Evolutionary conservation across 1,140 invertebrate species (phyloP), one percentile per base, ranked within the genome.

Genomic region (Venturia canescens): DNA sequence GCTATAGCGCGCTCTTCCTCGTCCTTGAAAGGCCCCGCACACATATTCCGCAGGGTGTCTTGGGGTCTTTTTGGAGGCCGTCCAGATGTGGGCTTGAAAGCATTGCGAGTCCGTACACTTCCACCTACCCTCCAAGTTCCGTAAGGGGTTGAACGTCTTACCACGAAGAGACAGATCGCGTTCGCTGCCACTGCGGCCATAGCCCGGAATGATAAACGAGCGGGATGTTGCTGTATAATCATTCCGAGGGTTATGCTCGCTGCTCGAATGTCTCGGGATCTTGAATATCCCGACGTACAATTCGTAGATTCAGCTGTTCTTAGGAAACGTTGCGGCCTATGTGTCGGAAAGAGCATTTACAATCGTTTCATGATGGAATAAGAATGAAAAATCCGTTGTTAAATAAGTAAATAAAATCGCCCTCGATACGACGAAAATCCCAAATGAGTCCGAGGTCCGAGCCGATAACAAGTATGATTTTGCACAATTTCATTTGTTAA

Each of bases 191-290:
- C 79, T 81, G 77, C 82, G 82, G 74, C n/a, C 83, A 86, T 80
- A 85, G 82, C 84, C 66, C 76, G 76, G 86, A 85, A 89, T 89
- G 87, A 89, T 87, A 87, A 89, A 89, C 86, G 88, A 87, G 83
- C 86, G 80, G 84, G 83, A 88, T 89, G 88, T 89, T 89, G 84
- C 88, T 88, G 86, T 87, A 88, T 88, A 88, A 88, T 88, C 87
- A 84, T 85, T 53, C 38, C 71, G 13, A 53, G 48, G 74, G 74
- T 81, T 76, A 77, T 75, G 21, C 75, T 67, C 38, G 60, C 63
- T 57, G 71, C 27, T 38, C 63, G 48, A 70, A 48, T 34, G 48
- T 76, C 69, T 70, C 21, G 31, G 29, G n/a, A 66, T 23, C 48
- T 76, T 57, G 48, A 76, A 76, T 57, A 69, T 50, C 76, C 21